Percentiles rank a stretch among this genome's conserved stretches.
phyloP scores from a whole-genome alignment of 2,797 vertebrate genomes.

The Onychomys torridus region DNA sequence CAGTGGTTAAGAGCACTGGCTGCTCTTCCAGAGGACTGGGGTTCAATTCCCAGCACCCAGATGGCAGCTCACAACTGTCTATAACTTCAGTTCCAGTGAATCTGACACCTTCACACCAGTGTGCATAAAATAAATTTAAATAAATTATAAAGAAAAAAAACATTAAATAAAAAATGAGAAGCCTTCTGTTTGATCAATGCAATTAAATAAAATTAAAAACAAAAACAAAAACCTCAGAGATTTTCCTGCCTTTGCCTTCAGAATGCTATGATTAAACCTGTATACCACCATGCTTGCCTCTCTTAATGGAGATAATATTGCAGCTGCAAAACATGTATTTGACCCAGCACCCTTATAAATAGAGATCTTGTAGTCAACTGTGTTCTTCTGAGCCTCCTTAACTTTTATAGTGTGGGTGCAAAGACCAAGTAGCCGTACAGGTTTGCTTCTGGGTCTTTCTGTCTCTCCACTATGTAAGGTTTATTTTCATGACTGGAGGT shows the following conservation, averaged over 20 bases:
- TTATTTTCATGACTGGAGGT: background rate
- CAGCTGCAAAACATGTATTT: slow-evolving; percentile 43
- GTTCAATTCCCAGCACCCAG: no score
- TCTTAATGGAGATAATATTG: slow-evolving; percentile 68
- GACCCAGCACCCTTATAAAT: slow-evolving; percentile 28
- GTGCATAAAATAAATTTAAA: background rate
- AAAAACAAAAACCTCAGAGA: no score
- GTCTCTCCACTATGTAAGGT: slow-evolving; percentile 69
- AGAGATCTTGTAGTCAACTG: slow-evolving; percentile 43
- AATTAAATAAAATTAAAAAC: no score
- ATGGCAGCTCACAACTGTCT: no score
- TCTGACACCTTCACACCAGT: no score
- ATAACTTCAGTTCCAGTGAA: no score
- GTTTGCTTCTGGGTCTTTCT: background rate
- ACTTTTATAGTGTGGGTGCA: slow-evolving; percentile 60
- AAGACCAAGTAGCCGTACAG: slow-evolving; percentile 79
- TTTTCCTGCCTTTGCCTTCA: background rate
- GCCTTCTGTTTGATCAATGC: no score
- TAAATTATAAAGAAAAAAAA: no score
- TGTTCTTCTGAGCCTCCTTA: slow-evolving; percentile 67
- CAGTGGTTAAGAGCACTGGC: no score
- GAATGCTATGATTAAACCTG: background rate
- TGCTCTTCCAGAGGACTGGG: no score
- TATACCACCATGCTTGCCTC: background rate
- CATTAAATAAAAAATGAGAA: no score